A percentile compares a stretch with the other conserved stretches of the same genome.
Evolutionary conservation across 2,888 invertebrate species (phyloP).

Genomic region (Cataglyphis albicans): DNA sequence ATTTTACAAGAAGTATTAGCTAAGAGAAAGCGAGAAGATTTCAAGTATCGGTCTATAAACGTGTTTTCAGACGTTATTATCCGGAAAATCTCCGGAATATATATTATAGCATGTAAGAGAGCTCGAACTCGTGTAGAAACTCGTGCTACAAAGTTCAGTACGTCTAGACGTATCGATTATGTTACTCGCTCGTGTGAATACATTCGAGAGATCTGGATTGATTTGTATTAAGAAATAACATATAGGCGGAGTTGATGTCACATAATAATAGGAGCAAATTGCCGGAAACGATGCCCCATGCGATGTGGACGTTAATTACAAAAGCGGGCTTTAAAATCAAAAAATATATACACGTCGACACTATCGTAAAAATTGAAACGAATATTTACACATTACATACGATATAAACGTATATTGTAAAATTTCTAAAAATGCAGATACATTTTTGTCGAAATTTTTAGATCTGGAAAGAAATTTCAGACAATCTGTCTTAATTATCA

Average conservation of each 20-base stretch:
- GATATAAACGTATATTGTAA: background rate
- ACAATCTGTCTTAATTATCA: too few species aligned
- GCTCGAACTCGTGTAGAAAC: constrained; percentile 13
- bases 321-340: constrained; percentile 6
- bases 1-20: background rate
- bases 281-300: constrained; percentile 6
- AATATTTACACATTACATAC: background rate
- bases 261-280: too few species aligned
- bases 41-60: constrained; percentile 10
- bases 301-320: background rate
- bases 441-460: too few species aligned
- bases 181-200: constrained; percentile 27
- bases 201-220: background rate
- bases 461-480: too few species aligned
- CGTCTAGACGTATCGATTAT: constrained; percentile 36
- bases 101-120: background rate
- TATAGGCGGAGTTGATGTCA: background rate
- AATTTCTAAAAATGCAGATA: too few species aligned
- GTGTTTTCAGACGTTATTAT: constrained; percentile 51
- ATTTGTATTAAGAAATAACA: constrained; percentile 46
- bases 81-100: constrained; percentile 43
- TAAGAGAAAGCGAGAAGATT: background rate
- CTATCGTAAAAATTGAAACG: constrained; percentile 4
- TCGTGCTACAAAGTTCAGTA: constrained; percentile 23
- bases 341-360: constrained; percentile 16